Base-by-base conservation (phyloP, 2,888 invertebrate species). In the Pyrocoelia pectoralis region DNA sequence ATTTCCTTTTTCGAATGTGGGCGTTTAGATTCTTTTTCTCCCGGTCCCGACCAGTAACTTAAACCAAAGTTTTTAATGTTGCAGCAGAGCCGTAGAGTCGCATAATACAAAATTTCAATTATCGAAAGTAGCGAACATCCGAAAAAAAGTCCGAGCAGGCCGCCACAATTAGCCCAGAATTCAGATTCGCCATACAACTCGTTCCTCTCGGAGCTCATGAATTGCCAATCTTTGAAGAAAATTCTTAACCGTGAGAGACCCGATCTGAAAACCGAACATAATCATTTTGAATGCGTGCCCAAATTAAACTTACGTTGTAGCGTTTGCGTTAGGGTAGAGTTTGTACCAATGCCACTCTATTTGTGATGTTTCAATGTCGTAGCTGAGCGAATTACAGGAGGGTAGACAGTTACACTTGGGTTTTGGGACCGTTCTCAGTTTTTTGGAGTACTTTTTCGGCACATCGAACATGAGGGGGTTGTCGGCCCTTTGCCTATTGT, bases 361-460 rank as follows among this genome's bases (percentile, higher is more conserved):
- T 71, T 89, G 89, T 0, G 89, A 89, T 0, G 87, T 88, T 74
- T 89, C 89, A 0, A 88, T 87, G 68, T 89, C 87, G 69, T 89
- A 90, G 28, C 86, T 85, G 49, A 90, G 85, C 10, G 89, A 88
- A 0, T 87, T 86, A 75, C 89, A 90, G 0, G 88, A 81, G 46
- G 86, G 87, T 29, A 87, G 76, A 71, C 88, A 88, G 53, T 82
- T 78, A 74, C 87, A 88, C 6, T 81, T 76, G 49, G 41, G 41
- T 43, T 43, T 43, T 3, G 41, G 14, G 2, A 9, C 33, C 8
- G 2, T 33, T 33, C 33, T 33, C 2, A 33, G 8, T n/a, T 55
- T 41, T 24, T 24, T 24, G n/a, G n/a, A n/a, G n/a, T n/a, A n/a
- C n/a, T n/a, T n/a, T n/a, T n/a, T n/a, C n/a, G n/a, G n/a, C n/a